phyloP scores from a whole-genome alignment of 2,888 invertebrate genomes.

The Ecdyonurus torrentis region DNA sequence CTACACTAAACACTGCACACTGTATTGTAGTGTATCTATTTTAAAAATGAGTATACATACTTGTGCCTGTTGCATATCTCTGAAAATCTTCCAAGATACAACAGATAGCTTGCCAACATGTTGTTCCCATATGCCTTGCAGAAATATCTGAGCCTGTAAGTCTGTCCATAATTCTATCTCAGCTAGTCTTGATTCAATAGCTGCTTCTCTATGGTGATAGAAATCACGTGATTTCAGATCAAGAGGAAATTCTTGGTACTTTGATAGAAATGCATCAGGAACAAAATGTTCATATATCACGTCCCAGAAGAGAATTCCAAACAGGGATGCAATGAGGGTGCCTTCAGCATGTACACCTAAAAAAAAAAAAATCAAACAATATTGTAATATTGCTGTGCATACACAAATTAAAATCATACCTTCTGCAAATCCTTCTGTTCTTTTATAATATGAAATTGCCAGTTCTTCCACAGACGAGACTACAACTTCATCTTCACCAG shows the following conservation, averaged over 20 bases:
- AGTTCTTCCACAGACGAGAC: not conserved
- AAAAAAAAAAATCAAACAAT: too few species aligned
- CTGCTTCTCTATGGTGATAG: conserved; percentile 39
- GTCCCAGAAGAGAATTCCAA: conserved; percentile 61
- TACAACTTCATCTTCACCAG: not conserved
- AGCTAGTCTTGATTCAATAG: conserved; percentile 36
- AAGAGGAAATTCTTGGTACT: conserved; percentile 49
- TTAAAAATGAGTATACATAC: conserved; percentile 17
- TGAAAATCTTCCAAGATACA: conserved; percentile 31
- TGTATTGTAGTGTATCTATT: too few species aligned
- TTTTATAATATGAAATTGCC: not conserved
- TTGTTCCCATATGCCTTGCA: conserved; percentile 27
- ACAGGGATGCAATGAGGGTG: conserved; percentile 40
- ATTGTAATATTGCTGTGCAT: not conserved
- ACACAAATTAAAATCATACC: conserved; percentile 2
- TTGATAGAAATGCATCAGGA: conserved; percentile 45
- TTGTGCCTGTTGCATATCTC: conserved; percentile 21
- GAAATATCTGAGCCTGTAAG: conserved; percentile 27
- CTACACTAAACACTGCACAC: too few species aligned
- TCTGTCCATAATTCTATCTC: conserved; percentile 22
- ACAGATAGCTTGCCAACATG: conserved; percentile 25
- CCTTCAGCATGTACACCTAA: conserved; percentile 59
- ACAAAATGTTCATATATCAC: conserved; percentile 43
- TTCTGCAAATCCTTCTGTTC: not conserved
- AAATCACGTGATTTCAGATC: conserved; percentile 52